These are phyloP conservation scores for Gambusia holbrooki DNA, from an alignment of 2,113 vertebrate species.

Conservation along the genomic window DNA sequence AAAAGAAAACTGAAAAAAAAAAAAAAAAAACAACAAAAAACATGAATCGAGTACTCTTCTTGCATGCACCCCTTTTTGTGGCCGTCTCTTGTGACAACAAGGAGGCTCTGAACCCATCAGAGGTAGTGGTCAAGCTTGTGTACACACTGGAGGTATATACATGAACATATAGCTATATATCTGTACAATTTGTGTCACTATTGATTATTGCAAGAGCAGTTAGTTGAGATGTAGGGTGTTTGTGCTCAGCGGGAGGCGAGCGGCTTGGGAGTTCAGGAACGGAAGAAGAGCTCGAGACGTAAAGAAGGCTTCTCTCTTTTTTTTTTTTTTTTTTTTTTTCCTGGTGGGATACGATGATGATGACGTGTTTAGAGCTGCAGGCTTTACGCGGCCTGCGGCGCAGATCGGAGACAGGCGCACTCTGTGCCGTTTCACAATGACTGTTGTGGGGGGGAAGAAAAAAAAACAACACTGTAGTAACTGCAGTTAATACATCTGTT, in stretches of 20 bases:
- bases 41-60: conserved; percentile 63
- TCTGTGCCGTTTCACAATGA: conserved; percentile 61
- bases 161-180: conserved; percentile 77
- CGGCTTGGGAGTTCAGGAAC: conserved; percentile 49
- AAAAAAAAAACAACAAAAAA: conserved; percentile 11
- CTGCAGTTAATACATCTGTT: conserved; percentile 73
- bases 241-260: conserved; percentile 63
- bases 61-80: conserved; percentile 78
- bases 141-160: conserved; percentile 80
- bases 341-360: conserved; percentile 35
- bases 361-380: conserved; percentile 50
- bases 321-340: conserved; percentile 5
- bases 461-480: conserved; percentile 51
- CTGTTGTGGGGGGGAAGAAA: conserved; percentile 12
- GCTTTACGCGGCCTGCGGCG: conserved; percentile 50
- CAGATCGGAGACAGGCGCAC: conserved; percentile 45
- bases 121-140: conserved; percentile 70
- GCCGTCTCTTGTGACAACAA: conserved; percentile 63
- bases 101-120: conserved; percentile 64
- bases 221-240: conserved; percentile 60
- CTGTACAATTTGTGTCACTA: conserved; percentile 75
- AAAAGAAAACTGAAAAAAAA: conserved; percentile 29
- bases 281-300: conserved; percentile 45
- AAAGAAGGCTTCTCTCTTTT: conserved; percentile 24
- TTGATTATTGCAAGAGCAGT: conserved; percentile 69